Base-by-base conservation (phyloP, 2,113 vertebrate genomes). In the Caranx ignobilis region DNA sequence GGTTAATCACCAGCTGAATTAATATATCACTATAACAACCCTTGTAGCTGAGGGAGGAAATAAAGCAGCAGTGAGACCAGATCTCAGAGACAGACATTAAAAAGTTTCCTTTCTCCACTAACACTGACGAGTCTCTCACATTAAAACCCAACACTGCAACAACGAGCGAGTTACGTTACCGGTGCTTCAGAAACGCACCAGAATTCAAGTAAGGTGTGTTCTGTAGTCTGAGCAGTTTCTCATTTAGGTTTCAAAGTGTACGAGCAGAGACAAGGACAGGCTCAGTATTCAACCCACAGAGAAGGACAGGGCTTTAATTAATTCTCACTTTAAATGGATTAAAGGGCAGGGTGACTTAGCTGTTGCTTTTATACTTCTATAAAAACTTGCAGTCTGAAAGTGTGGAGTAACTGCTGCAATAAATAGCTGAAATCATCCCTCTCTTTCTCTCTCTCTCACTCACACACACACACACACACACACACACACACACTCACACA, bases 171-270 rank as follows among this genome's bases (percentile, higher is more conserved):
- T 79, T 54, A 71, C 34, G 79, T 31, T 59, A 41, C 62, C 56
- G 80, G 89, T 90, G 82, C 83, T 82, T 80, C 8, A 45, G 47
- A 84, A 81, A 67, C 43, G 72, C 31, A 81, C 77, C 64, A 77
- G 31, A 75, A 73, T 72, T 81, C 32, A 85, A 73, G 85, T 71
- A 32, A 11, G 47, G 70, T 75, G 68, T 60, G 47, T 54, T 81
- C n/a, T 75, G 69, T 56, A 59, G 34, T 55, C 39, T 18, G 64
- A 82, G 74, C 56, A n/a, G 47, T 79, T 77, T 76, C 2, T 84
- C 66, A 69, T 50, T 82, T 41, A 52, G 34, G 11, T 80, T 54
- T 55, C 2, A 13, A 77, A 71, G 8, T 32, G 59, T 39, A 52
- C 26, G 60, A 77, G 74, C 32, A 2, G 56, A 73, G 60, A 84